Base-by-base conservation (phyloP, 2,888 invertebrate species). In the Geophilus truncorum region DNA sequence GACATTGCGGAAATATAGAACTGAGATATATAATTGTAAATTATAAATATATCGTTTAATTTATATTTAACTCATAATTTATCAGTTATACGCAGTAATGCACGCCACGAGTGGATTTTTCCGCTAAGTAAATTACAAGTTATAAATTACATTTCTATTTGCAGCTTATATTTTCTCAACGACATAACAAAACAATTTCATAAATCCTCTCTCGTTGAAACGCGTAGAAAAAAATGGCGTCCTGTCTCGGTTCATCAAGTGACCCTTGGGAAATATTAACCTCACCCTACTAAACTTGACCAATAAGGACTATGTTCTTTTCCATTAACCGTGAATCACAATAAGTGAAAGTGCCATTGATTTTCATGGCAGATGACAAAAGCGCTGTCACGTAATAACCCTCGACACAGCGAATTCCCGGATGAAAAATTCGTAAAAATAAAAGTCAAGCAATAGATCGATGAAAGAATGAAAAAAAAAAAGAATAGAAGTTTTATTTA, bases 321-420 rank as follows among this genome's bases (percentile, higher is more conserved):
- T 28, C 70, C 70, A 70, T 70, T 70, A 70, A 28, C 28, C 23
- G 70, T 70, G 70, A 70, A 70, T 70, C 25, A 15, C 70, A 70
- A 70, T 70, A 70, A 70, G 28, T 70, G 70, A 70, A 28, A 70
- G 70, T 70, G 70, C 70, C 70, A 70, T 70, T 25, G 70, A 70
- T 70, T 70, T 70, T 70, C 10, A 70, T 70, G 25, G 70, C 70
- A 10, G 70, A 25, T 25, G 70, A 70, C 70, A 70, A 70, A 70
- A 62, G 57, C 57, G 21, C 70, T 70, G 70, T 70, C 70, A 25
- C n/a, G 28, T 70, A 25, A 70, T 25, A 70, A 62, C 57, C 18
- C 23, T 21, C 21, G 10, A 62, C 18, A 62, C 1, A 62, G 57
- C 57, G 21, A 70, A 70, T n/a, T 70, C 70, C 28, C 70, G 70